Evolutionary conservation across 2,113 vertebrate genomes (phyloP).

Genomic region (Tachysurus vachellii): DNA sequence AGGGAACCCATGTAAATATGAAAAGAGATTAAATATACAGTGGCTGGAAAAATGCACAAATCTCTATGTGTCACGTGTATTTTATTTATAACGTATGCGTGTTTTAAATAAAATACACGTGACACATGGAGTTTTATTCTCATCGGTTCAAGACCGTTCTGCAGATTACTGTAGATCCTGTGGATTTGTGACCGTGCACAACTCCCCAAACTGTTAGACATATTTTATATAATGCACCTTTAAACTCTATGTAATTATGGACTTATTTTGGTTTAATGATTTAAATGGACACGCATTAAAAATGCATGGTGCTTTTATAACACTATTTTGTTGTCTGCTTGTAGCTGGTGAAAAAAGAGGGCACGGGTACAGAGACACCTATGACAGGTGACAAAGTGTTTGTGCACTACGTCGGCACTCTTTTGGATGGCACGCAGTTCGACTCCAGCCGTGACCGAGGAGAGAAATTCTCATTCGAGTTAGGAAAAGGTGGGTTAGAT

Average conservation of each 20-base stretch:
- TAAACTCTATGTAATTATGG: neutral
- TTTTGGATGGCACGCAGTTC: conserved; percentile 90
- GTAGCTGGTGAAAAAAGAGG: conserved; percentile 89
- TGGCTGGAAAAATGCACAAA: neutral
- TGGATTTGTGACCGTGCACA: neutral
- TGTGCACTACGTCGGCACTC: conserved; percentile 93
- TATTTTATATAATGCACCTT: neutral
- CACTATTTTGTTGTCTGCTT: neutral
- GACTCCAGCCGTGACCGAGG: conserved; percentile 91
- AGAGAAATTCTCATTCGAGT: conserved; percentile 91
- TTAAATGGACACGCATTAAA: neutral
- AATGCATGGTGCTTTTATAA: neutral
- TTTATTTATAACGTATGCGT: neutral
- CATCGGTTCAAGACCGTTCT: neutral
- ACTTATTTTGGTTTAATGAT: neutral
- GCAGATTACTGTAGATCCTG: neutral
- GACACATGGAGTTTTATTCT: neutral
- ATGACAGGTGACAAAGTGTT: conserved; percentile 95
- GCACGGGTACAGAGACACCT: conserved; percentile 80
- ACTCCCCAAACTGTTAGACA: neutral
- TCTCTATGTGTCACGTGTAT: rapidly evolving
- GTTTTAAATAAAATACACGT: neutral
- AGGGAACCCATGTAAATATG: neutral
- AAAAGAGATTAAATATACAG: too few relatives aligned
- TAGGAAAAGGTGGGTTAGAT: conserved; percentile 88